These are phyloP conservation scores for Wasmannia auropunctata DNA, from an alignment of 1,140 invertebrate species.

Conservation along the genomic window DNA sequence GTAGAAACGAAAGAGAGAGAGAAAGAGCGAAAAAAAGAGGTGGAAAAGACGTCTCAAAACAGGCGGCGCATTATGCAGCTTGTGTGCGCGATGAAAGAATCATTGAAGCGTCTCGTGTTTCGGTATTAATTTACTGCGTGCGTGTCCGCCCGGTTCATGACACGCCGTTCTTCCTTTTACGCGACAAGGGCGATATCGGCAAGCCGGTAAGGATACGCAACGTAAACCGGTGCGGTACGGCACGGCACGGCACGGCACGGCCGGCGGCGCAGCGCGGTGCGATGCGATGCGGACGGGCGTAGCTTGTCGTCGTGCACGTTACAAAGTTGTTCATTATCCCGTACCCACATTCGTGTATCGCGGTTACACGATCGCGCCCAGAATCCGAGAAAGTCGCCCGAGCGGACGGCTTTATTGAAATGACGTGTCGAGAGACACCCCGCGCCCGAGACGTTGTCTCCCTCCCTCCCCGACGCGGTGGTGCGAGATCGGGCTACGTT, in stretches of 20 bases:
- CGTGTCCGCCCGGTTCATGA: constrained; percentile 26
- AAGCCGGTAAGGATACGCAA: constrained; percentile 4
- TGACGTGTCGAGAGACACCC: neutral
- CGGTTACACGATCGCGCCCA: neutral
- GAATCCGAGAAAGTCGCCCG: constrained; percentile 7
- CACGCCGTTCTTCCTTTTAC: constrained; percentile 20
- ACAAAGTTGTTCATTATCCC: constrained; percentile 26
- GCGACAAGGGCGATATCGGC: constrained; percentile 1
- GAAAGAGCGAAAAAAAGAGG: neutral
- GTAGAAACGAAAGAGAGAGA: neutral
- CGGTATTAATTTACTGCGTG: constrained; percentile 55
- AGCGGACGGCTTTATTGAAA: constrained; percentile 19
- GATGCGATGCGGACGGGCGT: neutral
- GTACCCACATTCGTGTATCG: neutral
- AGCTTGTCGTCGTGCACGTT: constrained; percentile 9
- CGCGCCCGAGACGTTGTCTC: neutral
- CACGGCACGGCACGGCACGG: neutral
- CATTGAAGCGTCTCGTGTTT: constrained; percentile 52
- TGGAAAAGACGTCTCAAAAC: neutral
- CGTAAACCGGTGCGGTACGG: neutral
- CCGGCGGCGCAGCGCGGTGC: no score
- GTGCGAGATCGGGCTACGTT: neutral
- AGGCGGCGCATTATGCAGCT: constrained; percentile 40
- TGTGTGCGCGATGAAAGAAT: constrained; percentile 48
- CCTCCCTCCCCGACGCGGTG: no score